Percentiles rank a stretch among this genome's conserved stretches.
Evolutionary conservation across 2,113 vertebrate species (phyloP).

Genomic region (Tachuris rubrigastra): DNA sequence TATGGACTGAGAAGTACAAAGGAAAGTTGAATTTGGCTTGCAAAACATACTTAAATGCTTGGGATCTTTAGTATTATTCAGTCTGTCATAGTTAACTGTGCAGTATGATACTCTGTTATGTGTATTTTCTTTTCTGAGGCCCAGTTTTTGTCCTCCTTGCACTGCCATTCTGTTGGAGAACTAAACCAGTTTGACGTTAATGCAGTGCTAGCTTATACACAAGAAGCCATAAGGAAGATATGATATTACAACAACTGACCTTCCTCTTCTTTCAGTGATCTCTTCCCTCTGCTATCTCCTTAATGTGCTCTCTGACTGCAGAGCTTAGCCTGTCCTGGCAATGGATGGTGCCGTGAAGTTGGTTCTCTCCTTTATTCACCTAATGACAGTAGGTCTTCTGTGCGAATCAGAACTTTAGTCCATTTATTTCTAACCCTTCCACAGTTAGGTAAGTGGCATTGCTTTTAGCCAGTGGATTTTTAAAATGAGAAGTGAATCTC

Average conservation of each 20-base stretch:
- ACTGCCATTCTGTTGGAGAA: neutral
- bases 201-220: neutral
- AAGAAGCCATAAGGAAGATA: neutral
- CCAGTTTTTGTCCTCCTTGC: neutral
- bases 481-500: neutral
- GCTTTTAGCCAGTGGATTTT: neutral
- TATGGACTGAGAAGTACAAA: neutral
- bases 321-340: neutral
- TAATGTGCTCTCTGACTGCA: neutral
- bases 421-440: neutral
- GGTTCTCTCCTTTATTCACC: neutral
- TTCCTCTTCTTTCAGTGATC: neutral
- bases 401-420: neutral
- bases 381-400: neutral
- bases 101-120: neutral
- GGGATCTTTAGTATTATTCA: neutral
- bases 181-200: neutral
- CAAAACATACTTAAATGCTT: neutral
- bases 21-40: neutral
- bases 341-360: neutral
- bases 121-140: neutral
- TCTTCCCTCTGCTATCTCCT: neutral
- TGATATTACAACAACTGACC: fast-evolving
- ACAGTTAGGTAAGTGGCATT: neutral
- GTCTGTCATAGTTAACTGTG: neutral